Percentiles rank a stretch among this genome's conserved stretches.
phyloP scores from a whole-genome alignment of 2,797 vertebrate genomes.

The Nyctibius grandis region DNA sequence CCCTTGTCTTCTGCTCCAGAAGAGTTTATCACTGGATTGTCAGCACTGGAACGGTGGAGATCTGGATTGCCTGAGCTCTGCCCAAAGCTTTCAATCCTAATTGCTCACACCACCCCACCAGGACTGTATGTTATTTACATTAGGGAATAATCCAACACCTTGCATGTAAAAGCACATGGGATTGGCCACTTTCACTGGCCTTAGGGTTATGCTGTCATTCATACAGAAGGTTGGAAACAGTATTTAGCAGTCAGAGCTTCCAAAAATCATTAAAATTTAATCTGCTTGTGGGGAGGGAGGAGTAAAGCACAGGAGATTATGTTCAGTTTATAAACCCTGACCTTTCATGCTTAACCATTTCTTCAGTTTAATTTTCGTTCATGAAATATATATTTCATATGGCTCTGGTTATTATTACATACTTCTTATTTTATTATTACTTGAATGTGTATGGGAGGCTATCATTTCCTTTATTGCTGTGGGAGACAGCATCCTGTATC shows the following conservation, averaged over 20 bases:
- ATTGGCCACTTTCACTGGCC: not conserved
- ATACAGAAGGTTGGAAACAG: constrained; percentile 39
- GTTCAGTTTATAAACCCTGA: constrained; percentile 72
- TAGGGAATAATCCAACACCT: not conserved
- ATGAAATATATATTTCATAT: constrained; percentile 69
- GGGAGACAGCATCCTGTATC: constrained; percentile 51
- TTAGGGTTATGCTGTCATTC: constrained; percentile 32
- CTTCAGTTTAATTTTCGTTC: constrained; percentile 70
- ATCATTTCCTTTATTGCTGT: constrained; percentile 65
- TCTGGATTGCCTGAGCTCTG: not conserved
- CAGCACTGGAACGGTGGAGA: not conserved
- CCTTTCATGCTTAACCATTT: constrained; percentile 69
- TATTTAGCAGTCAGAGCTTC: constrained; percentile 57
- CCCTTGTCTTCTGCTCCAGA: not conserved
- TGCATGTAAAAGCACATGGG: not conserved
- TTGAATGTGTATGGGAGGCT: constrained; percentile 52
- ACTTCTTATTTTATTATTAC: constrained; percentile 64
- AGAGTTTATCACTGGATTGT: not conserved
- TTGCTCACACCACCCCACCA: not conserved
- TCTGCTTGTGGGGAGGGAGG: constrained; percentile 60
- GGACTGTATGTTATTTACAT: not conserved
- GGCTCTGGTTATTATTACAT: constrained; percentile 65
- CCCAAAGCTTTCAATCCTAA: not conserved
- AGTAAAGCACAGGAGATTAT: constrained; percentile 71
- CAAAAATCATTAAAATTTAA: constrained; percentile 75